phyloP scores from a whole-genome alignment of 2,888 invertebrate genomes.

The Diaprepes abbreviatus region DNA sequence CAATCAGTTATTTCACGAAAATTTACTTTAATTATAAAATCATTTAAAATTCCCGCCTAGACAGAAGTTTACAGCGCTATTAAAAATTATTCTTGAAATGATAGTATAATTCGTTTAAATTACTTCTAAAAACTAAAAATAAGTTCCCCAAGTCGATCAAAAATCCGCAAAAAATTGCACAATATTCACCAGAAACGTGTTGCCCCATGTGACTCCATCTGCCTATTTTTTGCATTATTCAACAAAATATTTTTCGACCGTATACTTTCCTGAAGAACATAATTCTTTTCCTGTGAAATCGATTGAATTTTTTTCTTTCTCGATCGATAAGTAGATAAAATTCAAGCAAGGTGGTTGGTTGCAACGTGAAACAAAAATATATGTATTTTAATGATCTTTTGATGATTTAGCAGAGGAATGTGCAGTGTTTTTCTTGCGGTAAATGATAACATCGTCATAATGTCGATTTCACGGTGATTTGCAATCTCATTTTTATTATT shows the following conservation, averaged over 20 bases:
- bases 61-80: too few species aligned
- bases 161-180: background rate
- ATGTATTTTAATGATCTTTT: background rate
- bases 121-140: too few species aligned
- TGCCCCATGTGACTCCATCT: slow-evolving; percentile 8
- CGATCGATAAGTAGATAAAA: slow-evolving; percentile 16
- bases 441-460: background rate
- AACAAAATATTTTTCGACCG: slow-evolving; percentile 17
- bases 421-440: too few species aligned
- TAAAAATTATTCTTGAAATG: too few species aligned
- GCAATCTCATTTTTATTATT: background rate
- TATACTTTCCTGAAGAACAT: slow-evolving; percentile 29
- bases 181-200: background rate
- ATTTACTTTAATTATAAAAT: too few species aligned
- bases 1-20: too few species aligned
- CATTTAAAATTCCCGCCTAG: too few species aligned
- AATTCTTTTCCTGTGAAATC: slow-evolving; percentile 12
- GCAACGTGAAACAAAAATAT: slow-evolving; percentile 2
- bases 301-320: slow-evolving; percentile 15
- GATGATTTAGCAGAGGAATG: too few species aligned
- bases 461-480: slow-evolving; percentile 4
- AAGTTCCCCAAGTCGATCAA: too few species aligned
- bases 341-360: slow-evolving; percentile 18
- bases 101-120: too few species aligned
- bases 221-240: slow-evolving; percentile 40